Conservation (phyloP, 2,113 vertebrate genomes). For the Ochotona princeps region DNA sequence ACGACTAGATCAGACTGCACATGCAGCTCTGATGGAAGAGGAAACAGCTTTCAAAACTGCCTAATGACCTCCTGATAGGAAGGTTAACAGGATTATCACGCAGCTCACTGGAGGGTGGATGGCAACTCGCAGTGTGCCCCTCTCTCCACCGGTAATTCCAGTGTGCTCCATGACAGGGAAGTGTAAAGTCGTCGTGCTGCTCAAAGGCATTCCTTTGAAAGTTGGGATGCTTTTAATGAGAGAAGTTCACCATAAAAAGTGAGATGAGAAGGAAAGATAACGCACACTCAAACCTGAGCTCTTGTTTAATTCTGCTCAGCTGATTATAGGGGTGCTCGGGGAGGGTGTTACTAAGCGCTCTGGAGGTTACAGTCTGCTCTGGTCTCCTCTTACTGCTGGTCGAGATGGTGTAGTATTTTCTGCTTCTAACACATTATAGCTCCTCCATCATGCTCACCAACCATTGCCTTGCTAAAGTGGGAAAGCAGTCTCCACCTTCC, state of each 20-base stretch:
- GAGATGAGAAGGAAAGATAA: slow-evolving; percentile 5
- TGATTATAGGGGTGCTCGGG: background rate
- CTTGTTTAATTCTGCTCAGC: slow-evolving; percentile 11
- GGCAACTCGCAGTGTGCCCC: slow-evolving; percentile 43
- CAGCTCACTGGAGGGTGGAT: slow-evolving; percentile 63
- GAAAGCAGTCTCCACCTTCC: background rate
- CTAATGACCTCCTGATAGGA: slow-evolving; percentile 75
- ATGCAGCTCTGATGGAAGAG: slow-evolving; percentile 60
- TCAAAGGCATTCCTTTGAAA: slow-evolving; percentile 52
- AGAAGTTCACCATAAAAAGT: slow-evolving; percentile 46
- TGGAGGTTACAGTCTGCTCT: background rate
- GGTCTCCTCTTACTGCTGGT: background rate
- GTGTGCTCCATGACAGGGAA: slow-evolving; percentile 56
- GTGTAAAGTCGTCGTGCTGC: slow-evolving; percentile 49
- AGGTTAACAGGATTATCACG: slow-evolving; percentile 77
- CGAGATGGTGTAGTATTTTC: background rate
- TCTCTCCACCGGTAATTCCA: slow-evolving; percentile 32
- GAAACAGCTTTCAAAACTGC: slow-evolving; percentile 75
- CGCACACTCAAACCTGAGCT: background rate
- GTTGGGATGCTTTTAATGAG: slow-evolving; percentile 73
- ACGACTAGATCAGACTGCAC: slow-evolving; percentile 53
- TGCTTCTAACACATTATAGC: background rate
- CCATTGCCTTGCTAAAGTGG: slow-evolving; percentile 23
- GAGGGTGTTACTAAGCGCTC: background rate
- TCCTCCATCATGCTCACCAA: slow-evolving; percentile 20